Conservation (phyloP, 2,888 invertebrate genomes). For the Bugula neritina region DNA sequence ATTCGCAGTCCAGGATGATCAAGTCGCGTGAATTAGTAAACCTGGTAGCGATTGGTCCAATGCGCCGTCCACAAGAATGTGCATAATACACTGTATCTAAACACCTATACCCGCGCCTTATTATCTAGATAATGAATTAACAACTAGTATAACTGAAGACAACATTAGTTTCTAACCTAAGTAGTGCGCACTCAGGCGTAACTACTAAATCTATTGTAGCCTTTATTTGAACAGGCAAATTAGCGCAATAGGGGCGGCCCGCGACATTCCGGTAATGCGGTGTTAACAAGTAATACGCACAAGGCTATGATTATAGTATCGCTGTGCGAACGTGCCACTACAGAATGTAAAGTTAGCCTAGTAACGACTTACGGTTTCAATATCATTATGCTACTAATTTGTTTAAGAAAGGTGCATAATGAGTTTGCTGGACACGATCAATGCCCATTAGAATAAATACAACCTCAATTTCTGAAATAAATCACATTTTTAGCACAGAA, state of each 20-base stretch:
- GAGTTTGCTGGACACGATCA: background rate
- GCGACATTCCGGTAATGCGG: background rate
- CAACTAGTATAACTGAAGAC: background rate
- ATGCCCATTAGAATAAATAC: too few species aligned
- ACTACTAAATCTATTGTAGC: background rate
- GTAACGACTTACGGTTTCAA: background rate
- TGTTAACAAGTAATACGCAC: background rate
- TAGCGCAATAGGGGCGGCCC: background rate
- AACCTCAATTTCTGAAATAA: too few species aligned
- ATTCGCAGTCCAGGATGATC: too few species aligned
- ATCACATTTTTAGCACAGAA: too few species aligned
- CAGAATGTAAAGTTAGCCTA: background rate
- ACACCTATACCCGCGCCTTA: background rate
- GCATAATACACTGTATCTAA: background rate
- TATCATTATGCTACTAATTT: background rate
- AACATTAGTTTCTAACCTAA: background rate
- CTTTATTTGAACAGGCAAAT: background rate
- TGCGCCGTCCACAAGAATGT: too few species aligned
- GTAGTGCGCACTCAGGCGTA: background rate
- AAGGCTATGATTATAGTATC: background rate
- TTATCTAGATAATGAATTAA: background rate
- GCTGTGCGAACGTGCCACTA: background rate
- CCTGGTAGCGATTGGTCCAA: too few species aligned
- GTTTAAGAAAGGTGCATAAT: background rate
- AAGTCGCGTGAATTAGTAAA: too few species aligned